Conservation (phyloP, 2,888 invertebrate species). For the Autographa pulchrina region DNA sequence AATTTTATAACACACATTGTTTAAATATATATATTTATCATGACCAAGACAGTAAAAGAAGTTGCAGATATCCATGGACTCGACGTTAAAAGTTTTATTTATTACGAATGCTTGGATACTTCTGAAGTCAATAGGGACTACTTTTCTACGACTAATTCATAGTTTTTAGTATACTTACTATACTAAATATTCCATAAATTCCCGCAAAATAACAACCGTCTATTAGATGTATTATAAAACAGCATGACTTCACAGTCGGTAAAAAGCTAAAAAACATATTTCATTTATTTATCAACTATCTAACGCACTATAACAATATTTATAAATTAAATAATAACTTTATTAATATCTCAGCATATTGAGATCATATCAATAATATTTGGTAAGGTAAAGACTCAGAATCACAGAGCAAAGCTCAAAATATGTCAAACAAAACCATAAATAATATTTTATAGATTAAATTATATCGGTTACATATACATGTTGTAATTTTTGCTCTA, state of each 20-base stretch:
- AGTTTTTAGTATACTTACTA: background rate
- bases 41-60: too few relatives aligned
- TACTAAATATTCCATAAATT: constrained; percentile 3
- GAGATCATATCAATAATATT: background rate
- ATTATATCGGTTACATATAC: too few relatives aligned
- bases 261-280: background rate
- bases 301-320: background rate
- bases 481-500: too few relatives aligned
- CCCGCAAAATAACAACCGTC: constrained; percentile 4
- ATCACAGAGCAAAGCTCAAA: too few relatives aligned
- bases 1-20: too few relatives aligned
- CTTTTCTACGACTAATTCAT: background rate
- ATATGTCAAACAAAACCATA: too few relatives aligned
- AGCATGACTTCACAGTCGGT: background rate
- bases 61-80: too few relatives aligned
- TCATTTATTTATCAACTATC: background rate
- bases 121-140: background rate
- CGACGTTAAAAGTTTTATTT: too few relatives aligned
- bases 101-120: background rate
- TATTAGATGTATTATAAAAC: background rate
- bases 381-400: too few relatives aligned
- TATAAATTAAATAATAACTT: background rate
- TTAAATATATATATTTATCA: too few relatives aligned
- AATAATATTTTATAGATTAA: too few relatives aligned
- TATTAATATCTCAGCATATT: background rate